These are phyloP conservation scores for Symphodus melops DNA, from an alignment of 2,113 vertebrate genomes.

Conservation along the genomic window DNA sequence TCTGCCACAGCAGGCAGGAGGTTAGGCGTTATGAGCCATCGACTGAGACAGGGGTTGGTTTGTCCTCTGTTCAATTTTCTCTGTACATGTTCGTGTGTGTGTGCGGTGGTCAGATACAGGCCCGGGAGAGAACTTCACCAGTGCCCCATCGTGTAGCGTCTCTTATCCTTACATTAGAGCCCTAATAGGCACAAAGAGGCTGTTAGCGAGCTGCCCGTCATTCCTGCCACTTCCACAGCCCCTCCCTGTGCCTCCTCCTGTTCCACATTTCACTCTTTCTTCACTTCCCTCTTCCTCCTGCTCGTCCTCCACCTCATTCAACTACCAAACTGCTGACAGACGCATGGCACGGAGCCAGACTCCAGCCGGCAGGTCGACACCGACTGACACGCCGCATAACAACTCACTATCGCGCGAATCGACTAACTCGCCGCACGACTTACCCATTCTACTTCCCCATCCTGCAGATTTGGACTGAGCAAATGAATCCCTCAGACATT, in stretches of 20 bases:
- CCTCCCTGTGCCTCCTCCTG: conserved; percentile 14
- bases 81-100: neutral
- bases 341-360: conserved; percentile 58
- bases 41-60: conserved; percentile 16
- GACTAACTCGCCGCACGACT: conserved; percentile 23
- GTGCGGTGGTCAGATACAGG: conserved; percentile 11
- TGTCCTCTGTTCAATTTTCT: conserved; percentile 25
- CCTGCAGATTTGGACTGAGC: conserved; percentile 26
- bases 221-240: conserved; percentile 28
- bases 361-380: conserved; percentile 54
- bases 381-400: conserved; percentile 63
- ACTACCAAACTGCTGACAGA: conserved; percentile 67
- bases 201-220: conserved; percentile 71
- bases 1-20: conserved; percentile 28
- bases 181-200: conserved; percentile 62
- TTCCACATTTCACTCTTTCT: conserved; percentile 19
- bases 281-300: conserved; percentile 8
- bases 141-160: conserved; percentile 21
- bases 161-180: conserved; percentile 55
- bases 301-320: conserved; percentile 23
- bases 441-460: conserved; percentile 4
- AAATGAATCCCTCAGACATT: conserved; percentile 29
- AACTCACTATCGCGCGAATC: conserved; percentile 64
- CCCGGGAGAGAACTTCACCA: conserved; percentile 26
- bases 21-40: conserved; percentile 58